Percentiles rank a stretch among this genome's conserved stretches.
phyloP scores from a whole-genome alignment of 2,113 vertebrate species.

The Scatophagus argus region DNA sequence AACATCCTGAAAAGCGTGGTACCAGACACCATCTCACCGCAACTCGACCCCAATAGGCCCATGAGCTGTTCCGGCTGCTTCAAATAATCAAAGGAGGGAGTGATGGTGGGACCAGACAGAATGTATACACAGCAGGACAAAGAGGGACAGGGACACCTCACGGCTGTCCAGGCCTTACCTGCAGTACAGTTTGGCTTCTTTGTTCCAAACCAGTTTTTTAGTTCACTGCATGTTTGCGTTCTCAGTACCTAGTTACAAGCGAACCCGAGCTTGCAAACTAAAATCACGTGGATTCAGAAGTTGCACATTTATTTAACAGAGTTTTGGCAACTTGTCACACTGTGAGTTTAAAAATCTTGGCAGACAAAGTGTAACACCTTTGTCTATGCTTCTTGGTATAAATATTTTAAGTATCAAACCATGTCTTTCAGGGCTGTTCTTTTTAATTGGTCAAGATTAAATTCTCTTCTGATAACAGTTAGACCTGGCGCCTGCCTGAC shows the following conservation, averaged over 20 bases:
- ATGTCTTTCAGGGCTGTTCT: neutral
- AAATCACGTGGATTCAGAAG: neutral
- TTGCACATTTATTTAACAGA: conserved; percentile 19
- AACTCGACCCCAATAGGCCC: conserved; percentile 83
- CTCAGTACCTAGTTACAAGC: neutral
- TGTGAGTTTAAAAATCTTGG: conserved; percentile 15
- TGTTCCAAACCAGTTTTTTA: conserved; percentile 17
- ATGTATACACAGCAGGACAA: conserved; percentile 2
- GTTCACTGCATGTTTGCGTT: conserved; percentile 1
- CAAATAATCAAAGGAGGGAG: conserved; percentile 68
- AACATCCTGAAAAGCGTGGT: conserved; percentile 88
- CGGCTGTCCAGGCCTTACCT: neutral
- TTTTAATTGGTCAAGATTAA: neutral
- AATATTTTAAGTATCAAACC: conserved; percentile 1
- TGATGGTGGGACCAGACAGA: neutral
- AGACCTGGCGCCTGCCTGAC: neutral
- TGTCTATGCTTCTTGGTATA: neutral
- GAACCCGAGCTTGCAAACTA: conserved; percentile 27
- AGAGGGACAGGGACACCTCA: conserved; percentile 6
- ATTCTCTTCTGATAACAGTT: neutral
- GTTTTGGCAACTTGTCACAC: neutral
- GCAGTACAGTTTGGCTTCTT: neutral
- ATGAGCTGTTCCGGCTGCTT: conserved; percentile 91
- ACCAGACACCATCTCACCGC: conserved; percentile 91
- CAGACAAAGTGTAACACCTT: conserved; percentile 6